Conservation (phyloP, 2,888 invertebrate species). For the Lepas anatifera region DNA sequence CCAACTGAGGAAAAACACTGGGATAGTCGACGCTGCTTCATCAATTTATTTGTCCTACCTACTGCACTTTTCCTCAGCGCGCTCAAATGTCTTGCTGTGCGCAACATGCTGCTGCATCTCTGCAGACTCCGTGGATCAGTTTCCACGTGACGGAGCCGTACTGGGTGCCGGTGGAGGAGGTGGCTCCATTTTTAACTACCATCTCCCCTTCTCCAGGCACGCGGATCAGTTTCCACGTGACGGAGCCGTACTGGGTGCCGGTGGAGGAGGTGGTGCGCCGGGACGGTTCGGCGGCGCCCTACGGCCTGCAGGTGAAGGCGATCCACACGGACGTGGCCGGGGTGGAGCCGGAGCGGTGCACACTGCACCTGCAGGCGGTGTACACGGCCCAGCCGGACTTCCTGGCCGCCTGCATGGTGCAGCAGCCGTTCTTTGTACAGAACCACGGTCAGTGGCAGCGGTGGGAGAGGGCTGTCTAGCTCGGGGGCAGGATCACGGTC, state of each 20-base stretch:
- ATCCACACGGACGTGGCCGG: conserved; percentile 4
- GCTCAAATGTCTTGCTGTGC: no score
- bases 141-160: not conserved
- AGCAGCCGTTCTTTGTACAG: conserved; percentile 32
- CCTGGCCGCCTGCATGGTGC: conserved; percentile 27
- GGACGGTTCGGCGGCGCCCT: not conserved
- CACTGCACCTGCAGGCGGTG: not conserved
- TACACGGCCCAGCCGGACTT: conserved; percentile 17
- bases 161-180: not conserved
- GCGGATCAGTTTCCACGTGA: not conserved
- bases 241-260: conserved; percentile 10
- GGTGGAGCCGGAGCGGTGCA: not conserved
- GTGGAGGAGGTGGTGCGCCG: not conserved
- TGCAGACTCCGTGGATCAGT: not conserved
- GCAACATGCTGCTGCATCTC: no score
- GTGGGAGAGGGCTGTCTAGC: no score
- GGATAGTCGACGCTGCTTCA: no score
- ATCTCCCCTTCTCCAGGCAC: not conserved
- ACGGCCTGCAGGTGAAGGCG: not conserved
- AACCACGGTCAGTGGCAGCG: conserved; percentile 30
- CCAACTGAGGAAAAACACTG: no score
- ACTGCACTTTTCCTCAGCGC: no score
- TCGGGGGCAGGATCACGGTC: no score
- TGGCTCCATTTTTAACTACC: not conserved
- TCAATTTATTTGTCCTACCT: no score